phyloP scores from a whole-genome alignment of 2,797 vertebrate species.

The Enteromius thamalakanensis region DNA sequence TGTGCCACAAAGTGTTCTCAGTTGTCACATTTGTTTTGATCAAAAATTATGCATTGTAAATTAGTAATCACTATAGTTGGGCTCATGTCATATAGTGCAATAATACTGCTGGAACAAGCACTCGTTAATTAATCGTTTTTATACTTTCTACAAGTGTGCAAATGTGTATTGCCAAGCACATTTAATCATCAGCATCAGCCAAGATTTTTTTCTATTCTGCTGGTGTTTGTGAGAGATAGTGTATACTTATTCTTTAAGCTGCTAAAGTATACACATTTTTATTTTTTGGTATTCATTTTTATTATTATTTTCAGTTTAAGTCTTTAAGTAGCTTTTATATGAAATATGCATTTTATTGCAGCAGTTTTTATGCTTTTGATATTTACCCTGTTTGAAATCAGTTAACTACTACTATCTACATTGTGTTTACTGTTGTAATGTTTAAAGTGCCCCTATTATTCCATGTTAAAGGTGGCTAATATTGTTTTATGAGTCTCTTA shows the following conservation, averaged over 20 bases:
- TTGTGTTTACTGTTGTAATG: too few relatives aligned
- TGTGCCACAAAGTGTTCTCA: background rate
- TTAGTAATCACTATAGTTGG: background rate
- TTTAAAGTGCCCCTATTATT: too few relatives aligned
- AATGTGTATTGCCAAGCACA: background rate
- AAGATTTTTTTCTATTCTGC: background rate
- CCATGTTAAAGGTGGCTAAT: too few relatives aligned
- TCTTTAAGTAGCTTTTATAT: background rate
- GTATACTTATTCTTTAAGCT: too few relatives aligned
- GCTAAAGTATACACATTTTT: too few relatives aligned
- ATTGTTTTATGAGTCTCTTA: too few relatives aligned
- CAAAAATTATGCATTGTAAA: background rate
- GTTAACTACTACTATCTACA: background rate
- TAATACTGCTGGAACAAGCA: too few relatives aligned
- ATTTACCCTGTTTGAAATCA: background rate
- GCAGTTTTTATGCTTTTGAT: too few relatives aligned
- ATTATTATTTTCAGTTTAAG: background rate
- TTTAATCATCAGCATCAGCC: background rate
- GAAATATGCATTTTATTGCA: background rate
- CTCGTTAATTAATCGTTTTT: background rate
- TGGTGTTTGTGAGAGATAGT: background rate
- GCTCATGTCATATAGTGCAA: background rate
- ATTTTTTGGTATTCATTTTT: too few relatives aligned
- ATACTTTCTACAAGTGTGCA: too few relatives aligned
- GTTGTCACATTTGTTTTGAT: background rate